Base-by-base conservation (phyloP, 2,113 vertebrate genomes). In the Hymenochirus boettgeri region DNA sequence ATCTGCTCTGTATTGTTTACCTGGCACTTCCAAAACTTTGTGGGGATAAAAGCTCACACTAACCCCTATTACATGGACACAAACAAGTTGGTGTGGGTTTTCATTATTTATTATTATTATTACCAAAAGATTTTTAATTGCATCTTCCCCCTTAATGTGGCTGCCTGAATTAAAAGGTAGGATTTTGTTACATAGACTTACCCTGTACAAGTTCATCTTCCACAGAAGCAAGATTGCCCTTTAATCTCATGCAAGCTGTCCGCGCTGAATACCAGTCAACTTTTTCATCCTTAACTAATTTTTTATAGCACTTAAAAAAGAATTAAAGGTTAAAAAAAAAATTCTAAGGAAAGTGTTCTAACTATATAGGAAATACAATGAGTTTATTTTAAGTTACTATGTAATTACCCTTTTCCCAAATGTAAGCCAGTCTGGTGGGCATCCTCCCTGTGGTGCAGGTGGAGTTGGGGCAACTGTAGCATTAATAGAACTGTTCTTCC, bases 221-320 rank as follows among this genome's bases (percentile, higher is more conserved):
- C 76, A 99, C 75, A 8, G 91, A 87, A 35, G 77, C 90, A 71
- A 99, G 75, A 75, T 97, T 98, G 75, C 94, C 96, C 79, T 89
- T 89, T 56, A 84, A 78, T 59, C 70, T 75, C 31, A 77, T 67
- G 74, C 96, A 99, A 79, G 80, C 56, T 23, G 75, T 74, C 53
- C 96, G 83, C 61, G 92, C 91, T 0, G 86, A 72, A 11, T 84
- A 75, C 96, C 96, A 99, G 5, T 27, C 60, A 66, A 85, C 82
- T 54, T 57, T 80, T 71, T 77, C 72, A 23, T 58, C 54, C 57
- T 70, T 72, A 55, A 78, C 76, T 72, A 90, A 82, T 48, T 94
- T 63, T 80, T 81, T 94, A 78, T 92, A 93, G 78, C 96, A 99
- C 95, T 98, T 65, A 70, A 72, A 77, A 26, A 24, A 71, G n/a